Base-by-base conservation (phyloP, 1,140 invertebrate genomes). In the Meteorus sp. region DNA sequence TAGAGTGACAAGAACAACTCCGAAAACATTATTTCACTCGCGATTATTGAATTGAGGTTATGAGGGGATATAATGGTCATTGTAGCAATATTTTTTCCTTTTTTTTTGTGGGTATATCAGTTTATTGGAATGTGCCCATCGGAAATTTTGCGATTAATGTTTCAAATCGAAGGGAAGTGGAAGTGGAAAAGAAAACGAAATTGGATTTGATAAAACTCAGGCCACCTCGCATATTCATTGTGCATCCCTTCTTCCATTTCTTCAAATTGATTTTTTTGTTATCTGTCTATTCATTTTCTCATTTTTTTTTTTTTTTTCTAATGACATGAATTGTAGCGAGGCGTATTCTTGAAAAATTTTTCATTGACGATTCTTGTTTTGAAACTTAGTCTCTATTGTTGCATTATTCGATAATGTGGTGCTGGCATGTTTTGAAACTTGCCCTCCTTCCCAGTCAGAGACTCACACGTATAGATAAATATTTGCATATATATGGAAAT, bases 141-240 rank as follows among this genome's bases (percentile, higher is more conserved):
- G n/a, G n/a, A n/a, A n/a, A n/a, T n/a, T n/a, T n/a, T n/a, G n/a
- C n/a, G n/a, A n/a, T n/a, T n/a, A n/a, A n/a, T n/a, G n/a, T 3
- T 33, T 13, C 3, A 39, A 33, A 44, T 50, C 3, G 13, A 33
- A 17, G 33, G 41, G 25, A 3, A 7, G 23, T 47, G 23, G 7
- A 27, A 19, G 23, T 8, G 11, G 29, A 9, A 25, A 29, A 2
- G 44, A 29, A 33, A 56, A 19, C 17, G 2, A 9, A 11, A 31
- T 41, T 58, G 8, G 11, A 58, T 37, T 17, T 8, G 50, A 58
- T 27, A 57, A 59, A 69, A 60, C 54, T 67, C 60, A 69, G 61
- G 69, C 68, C 56, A 77, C 71, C 71, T 78, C 75, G 78, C 76
- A 80, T 80, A 79, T 71, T 80, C 78, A 80, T 80, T 80, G 78